phyloP scores from a whole-genome alignment of 2,113 vertebrate species.

The Xenopus laevis region DNA sequence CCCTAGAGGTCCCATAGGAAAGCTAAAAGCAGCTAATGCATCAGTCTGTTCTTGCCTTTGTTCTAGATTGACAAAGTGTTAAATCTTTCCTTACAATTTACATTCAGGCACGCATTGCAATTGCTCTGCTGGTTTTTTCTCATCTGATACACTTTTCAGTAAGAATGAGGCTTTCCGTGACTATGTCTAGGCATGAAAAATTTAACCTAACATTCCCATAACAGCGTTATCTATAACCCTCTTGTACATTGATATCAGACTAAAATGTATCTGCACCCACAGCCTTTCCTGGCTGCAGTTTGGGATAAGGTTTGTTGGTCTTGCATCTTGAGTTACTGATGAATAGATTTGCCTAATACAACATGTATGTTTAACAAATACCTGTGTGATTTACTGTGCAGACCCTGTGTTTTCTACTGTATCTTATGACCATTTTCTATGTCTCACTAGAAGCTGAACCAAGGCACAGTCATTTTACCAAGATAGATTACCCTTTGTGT shows the following conservation, averaged over 20 bases:
- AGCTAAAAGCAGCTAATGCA: slow-evolving; percentile 24
- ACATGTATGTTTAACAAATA: slow-evolving; percentile 11
- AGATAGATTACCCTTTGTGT: slow-evolving; percentile 7
- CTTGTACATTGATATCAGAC: background rate
- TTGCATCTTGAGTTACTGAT: slow-evolving; percentile 6
- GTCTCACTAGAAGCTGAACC: background rate
- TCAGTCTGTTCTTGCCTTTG: slow-evolving; percentile 29
- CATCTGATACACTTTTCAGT: background rate
- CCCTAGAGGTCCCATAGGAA: slow-evolving; percentile 1
- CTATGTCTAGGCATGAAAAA: slow-evolving; percentile 25
- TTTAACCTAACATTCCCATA: slow-evolving; percentile 16
- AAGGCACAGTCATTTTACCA: background rate
- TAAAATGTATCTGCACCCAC: background rate
- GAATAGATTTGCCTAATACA: background rate
- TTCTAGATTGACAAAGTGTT: slow-evolving; percentile 30
- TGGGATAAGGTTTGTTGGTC: background rate
- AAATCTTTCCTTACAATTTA: slow-evolving; percentile 3
- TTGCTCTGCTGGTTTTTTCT: background rate
- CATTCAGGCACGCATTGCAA: slow-evolving; percentile 10
- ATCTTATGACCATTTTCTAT: no score
- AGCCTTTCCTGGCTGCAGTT: background rate
- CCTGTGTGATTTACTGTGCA: background rate
- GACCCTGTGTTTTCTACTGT: background rate
- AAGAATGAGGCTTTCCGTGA: background rate
- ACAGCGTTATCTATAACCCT: background rate